Evolutionary conservation across 1,140 invertebrate species (phyloP).

Genomic region (Drosophila ironensis): DNA sequence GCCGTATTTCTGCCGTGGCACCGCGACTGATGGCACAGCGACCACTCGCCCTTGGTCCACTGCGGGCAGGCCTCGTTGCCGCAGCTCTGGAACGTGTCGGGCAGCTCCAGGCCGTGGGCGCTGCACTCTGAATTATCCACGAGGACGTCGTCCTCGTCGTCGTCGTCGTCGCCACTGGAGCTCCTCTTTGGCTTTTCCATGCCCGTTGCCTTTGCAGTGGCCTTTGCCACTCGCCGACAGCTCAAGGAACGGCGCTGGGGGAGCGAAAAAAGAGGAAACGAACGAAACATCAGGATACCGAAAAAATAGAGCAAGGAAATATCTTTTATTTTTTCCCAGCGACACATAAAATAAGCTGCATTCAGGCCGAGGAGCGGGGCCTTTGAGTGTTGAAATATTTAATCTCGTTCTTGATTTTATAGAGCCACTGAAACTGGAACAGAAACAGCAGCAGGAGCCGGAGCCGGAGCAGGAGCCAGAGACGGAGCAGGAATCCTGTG

Average conservation of each 20-base stretch:
- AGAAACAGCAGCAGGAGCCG: background rate
- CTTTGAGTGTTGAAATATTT: slow-evolving; percentile 58
- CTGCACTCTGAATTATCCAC: slow-evolving; percentile 87
- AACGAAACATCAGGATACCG: no score
- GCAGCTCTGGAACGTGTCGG: slow-evolving; percentile 87
- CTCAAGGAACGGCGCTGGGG: slow-evolving; percentile 59
- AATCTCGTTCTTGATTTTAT: slow-evolving; percentile 52
- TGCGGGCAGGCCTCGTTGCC: slow-evolving; percentile 87
- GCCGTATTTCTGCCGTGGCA: slow-evolving; percentile 92
- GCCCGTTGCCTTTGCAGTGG: slow-evolving; percentile 13
- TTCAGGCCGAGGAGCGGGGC: background rate
- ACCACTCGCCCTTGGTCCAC: slow-evolving; percentile 89
- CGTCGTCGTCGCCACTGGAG: background rate
- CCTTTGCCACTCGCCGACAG: slow-evolving; percentile 54
- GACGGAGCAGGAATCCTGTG: slow-evolving; percentile 2
- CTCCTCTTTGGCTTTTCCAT: background rate
- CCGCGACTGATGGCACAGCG: slow-evolving; percentile 86
- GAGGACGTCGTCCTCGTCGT: slow-evolving; percentile 21
- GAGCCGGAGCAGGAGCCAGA: no score
- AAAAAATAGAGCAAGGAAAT: slow-evolving; percentile 10
- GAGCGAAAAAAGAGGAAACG: slow-evolving; percentile 10
- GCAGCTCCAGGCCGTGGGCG: slow-evolving; percentile 86
- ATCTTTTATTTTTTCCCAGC: slow-evolving; percentile 6
- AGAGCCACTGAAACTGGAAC: slow-evolving; percentile 1
- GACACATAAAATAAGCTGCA: slow-evolving; percentile 41